Conservation (phyloP, 2,888 invertebrate species). For the Lacanobia oleracea region DNA sequence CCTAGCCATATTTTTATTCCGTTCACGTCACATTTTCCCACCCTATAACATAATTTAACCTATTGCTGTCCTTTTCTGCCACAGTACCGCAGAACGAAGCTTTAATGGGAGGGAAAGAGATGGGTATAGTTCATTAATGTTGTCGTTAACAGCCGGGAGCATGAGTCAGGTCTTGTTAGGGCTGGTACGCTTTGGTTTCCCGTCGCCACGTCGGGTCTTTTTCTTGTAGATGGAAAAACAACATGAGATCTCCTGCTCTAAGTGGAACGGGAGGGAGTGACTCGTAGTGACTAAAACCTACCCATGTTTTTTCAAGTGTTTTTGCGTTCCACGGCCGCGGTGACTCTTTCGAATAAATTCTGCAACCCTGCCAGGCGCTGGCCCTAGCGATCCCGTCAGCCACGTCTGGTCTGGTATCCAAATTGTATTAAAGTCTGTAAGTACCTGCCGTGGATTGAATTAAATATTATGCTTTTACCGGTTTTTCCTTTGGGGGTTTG, state of each 20-base stretch:
- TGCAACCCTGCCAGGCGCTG: too few species aligned
- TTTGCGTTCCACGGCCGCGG: too few species aligned
- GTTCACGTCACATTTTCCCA: conserved; percentile 74
- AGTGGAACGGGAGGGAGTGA: too few species aligned
- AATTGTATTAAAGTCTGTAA: conserved; percentile 60
- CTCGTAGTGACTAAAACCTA: too few species aligned
- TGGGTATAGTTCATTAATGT: conserved; percentile 60
- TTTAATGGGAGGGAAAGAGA: conserved; percentile 73
- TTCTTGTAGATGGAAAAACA: too few species aligned
- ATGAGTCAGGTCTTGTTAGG: conserved; percentile 64
- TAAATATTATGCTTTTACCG: conserved; percentile 55
- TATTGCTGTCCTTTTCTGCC: conserved; percentile 66
- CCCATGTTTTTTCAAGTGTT: too few species aligned
- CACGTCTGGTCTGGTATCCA: conserved; percentile 37
- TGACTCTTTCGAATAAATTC: too few species aligned
- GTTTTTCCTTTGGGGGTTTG: conserved; percentile 44
- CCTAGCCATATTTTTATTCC: conserved; percentile 78
- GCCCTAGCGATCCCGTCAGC: not conserved
- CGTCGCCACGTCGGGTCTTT: conserved; percentile 30
- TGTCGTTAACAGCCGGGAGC: conserved; percentile 57
- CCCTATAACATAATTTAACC: conserved; percentile 66
- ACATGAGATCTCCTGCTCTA: too few species aligned
- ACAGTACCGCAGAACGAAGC: conserved; percentile 31
- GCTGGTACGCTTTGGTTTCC: conserved; percentile 53
- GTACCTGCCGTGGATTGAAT: conserved; percentile 50